Percentiles rank a stretch among this genome's conserved stretches.
These are phyloP conservation scores for Xanthorhoe designata DNA, from an alignment of 2,888 invertebrate genomes.

Conservation along the genomic window DNA sequence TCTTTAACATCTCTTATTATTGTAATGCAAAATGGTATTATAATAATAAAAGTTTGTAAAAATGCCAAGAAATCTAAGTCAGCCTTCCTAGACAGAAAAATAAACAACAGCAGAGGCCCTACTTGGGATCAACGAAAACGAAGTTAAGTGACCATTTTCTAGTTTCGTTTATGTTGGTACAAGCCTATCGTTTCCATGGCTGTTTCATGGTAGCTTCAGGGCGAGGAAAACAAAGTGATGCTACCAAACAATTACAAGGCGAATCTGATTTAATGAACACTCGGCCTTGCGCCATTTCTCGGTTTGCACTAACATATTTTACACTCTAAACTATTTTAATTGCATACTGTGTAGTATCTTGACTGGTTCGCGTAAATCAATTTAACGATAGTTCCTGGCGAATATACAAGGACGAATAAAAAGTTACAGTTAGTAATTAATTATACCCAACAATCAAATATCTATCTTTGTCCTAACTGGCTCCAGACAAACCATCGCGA, in stretches of 20 bases:
- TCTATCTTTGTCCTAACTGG: no score
- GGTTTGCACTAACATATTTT: conserved; percentile 40
- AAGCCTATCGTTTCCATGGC: not conserved
- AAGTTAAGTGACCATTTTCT: no score
- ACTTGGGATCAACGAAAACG: no score
- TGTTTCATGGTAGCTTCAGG: conserved; percentile 13
- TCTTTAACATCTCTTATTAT: no score
- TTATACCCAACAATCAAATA: not conserved
- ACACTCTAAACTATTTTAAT: conserved; percentile 39
- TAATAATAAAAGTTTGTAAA: no score
- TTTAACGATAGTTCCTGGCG: conserved; percentile 39
- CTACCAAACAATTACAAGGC: conserved; percentile 59
- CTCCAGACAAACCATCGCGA: not conserved
- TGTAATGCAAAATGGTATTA: no score
- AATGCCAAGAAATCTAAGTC: no score
- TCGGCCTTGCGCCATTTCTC: conserved; percentile 61
- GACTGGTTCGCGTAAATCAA: conserved; percentile 43
- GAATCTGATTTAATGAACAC: conserved; percentile 56
- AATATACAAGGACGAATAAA: conserved; percentile 34
- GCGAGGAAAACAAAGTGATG: conserved; percentile 33
- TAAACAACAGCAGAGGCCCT: no score
- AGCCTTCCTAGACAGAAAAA: no score
- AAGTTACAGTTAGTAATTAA: not conserved
- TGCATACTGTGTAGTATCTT: conserved; percentile 38
- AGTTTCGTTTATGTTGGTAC: no score